Evolutionary conservation across 2,797 vertebrate genomes (phyloP).

Genomic region (Corythornis leucogaster): DNA sequence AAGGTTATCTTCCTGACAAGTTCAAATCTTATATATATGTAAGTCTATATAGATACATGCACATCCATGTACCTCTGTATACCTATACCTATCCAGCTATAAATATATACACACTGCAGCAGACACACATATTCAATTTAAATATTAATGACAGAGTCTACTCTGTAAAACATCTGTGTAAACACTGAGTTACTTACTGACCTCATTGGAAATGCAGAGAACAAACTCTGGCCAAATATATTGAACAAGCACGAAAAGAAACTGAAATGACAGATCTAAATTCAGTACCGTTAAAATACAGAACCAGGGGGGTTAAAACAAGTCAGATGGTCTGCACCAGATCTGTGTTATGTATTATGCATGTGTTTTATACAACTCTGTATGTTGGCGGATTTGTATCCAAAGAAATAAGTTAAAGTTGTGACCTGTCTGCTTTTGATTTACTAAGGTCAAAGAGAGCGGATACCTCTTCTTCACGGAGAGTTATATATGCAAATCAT

Average conservation of each 20-base stretch:
- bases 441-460: constrained; percentile 51
- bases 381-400: constrained; percentile 5
- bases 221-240: constrained; percentile 14
- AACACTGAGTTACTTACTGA: constrained; percentile 38
- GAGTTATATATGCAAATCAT: constrained; percentile 59
- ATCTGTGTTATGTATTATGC: constrained; percentile 33
- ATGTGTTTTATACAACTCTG: constrained; percentile 19
- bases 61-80: not conserved
- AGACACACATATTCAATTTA: not conserved
- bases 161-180: constrained; percentile 47
- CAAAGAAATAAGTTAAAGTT: constrained; percentile 54
- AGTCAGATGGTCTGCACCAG: constrained; percentile 48
- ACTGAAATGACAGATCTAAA: not conserved
- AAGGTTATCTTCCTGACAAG: not conserved
- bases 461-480: constrained; percentile 61
- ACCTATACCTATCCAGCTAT: not conserved
- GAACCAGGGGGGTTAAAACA: constrained; percentile 42
- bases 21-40: not conserved
- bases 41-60: not conserved
- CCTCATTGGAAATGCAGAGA: constrained; percentile 43
- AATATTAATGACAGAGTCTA: not conserved
- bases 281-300: constrained; percentile 25
- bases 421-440: constrained; percentile 65
- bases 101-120: not conserved
- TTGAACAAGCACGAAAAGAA: not conserved